Base-by-base conservation (phyloP, 2,113 vertebrate genomes). In the Thinocorus orbignyianus region DNA sequence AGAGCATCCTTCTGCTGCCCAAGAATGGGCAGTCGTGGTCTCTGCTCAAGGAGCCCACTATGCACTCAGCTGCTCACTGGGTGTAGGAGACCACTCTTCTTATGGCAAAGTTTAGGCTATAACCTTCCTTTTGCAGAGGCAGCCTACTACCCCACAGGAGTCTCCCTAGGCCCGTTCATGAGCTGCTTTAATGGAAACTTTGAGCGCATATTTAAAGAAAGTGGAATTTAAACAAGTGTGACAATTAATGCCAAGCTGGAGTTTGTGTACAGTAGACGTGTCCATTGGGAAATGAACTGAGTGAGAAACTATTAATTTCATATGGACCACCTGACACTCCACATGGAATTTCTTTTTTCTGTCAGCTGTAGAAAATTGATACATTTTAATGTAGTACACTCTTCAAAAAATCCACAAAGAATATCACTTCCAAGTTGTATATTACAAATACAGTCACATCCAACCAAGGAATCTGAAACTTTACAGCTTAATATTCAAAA, bases 231-330 rank as follows among this genome's bases (percentile, higher is more conserved):
- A 96, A 77, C 31, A 65, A 90, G 8, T 5, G 9, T 39, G 49
- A 58, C 41, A 76, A 91, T 83, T 86, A 92, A 83, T 46, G 30
- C 20, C 39, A 62, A 80, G 66, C n/a, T 94, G 81, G n/a, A 54
- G 41, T 41, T 39, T 80, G 28, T 24, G 13, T 66, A 31, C 15
- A 69, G 54, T 33, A 49, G 87, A 2, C 26, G 14, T 65, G 48
- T 69, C 84, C 31, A 17, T 4, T 80, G 76, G 71, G 82, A 95
- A 94, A 82, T 62, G 14, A 87, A 65, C 31, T 15, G 35, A 81
- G 60, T 58, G 64, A 82, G 74, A 71, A 97, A 94, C 89, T 73
- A 80, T 80, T 90, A 69, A 88, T 88, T 93, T 93, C 90, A 86
- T 6, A 62, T 20, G 13, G 37, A 17, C n/a, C 46, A 86, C 54